These are phyloP conservation scores for Rapana venosa DNA, from an alignment of 2,888 invertebrate genomes.

Conservation along the genomic window DNA sequence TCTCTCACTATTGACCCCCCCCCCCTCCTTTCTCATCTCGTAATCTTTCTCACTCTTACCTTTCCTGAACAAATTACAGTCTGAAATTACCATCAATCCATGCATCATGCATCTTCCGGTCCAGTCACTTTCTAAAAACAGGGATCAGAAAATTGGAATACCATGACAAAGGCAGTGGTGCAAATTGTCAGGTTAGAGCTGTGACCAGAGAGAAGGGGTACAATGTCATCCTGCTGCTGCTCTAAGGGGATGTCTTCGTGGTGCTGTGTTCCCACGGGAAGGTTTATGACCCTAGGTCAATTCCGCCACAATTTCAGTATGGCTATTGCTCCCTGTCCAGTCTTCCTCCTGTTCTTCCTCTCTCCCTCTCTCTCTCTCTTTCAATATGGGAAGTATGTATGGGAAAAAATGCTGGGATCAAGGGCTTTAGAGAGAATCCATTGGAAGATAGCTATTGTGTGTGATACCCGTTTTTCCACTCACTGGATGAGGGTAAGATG, in stretches of 20 bases:
- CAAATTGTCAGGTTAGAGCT: conserved; percentile 1
- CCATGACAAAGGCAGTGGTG: neutral
- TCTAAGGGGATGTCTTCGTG: neutral
- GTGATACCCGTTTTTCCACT: neutral
- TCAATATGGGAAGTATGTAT: neutral
- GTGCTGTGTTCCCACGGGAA: neutral
- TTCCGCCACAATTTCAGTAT: neutral
- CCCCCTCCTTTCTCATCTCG: neutral
- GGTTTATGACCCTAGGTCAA: neutral
- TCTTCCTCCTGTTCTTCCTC: neutral
- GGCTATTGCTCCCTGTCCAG: neutral
- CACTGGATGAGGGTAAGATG: neutral
- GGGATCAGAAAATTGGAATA: neutral
- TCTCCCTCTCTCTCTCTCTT: neutral
- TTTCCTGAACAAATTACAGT: no score
- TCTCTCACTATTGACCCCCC: no score
- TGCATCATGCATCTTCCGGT: no score
- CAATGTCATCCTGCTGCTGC: neutral
- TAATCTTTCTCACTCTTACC: no score
- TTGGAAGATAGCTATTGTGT: neutral
- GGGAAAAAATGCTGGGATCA: neutral
- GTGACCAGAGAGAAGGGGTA: neutral
- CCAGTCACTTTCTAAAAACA: no score
- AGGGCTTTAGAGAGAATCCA: neutral
- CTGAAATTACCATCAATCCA: no score